phyloP scores from a whole-genome alignment of 2,113 vertebrate species.

The Craseonycteris thonglongyai region DNA sequence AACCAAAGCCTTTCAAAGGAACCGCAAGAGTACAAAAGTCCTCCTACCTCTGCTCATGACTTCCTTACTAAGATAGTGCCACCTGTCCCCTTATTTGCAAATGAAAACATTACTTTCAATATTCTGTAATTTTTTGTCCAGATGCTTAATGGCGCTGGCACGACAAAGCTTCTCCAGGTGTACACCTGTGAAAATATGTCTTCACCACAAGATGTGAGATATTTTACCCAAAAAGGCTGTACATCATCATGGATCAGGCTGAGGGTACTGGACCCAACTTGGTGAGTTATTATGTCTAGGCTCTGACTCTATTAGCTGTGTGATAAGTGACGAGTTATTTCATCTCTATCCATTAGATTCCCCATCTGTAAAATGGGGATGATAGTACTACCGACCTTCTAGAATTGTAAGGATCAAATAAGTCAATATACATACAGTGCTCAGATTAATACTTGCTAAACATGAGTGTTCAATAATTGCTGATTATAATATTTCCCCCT shows the following conservation, averaged over 20 bases:
- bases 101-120: constrained; percentile 34
- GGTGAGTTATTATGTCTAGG: not conserved
- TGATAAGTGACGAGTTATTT: not conserved
- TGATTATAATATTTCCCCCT: not conserved
- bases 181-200: not conserved
- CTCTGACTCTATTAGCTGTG: not conserved
- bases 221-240: not conserved
- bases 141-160: constrained; percentile 36
- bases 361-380: not conserved
- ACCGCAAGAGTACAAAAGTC: constrained; percentile 32
- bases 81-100: constrained; percentile 53
- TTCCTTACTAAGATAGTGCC: constrained; percentile 33
- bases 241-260: not conserved
- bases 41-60: constrained; percentile 17
- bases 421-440: not conserved
- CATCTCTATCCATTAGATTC: not conserved
- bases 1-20: constrained; percentile 39
- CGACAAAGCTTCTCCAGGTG: constrained; percentile 3
- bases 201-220: not conserved
- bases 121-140: constrained; percentile 51
- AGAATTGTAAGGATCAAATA: not conserved
- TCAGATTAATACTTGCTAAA: not conserved
- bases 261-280: not conserved
- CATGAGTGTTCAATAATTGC: not conserved
- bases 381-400: not conserved